Conservation (phyloP, 2,888 invertebrate genomes). For the Polymixis lichenea region DNA sequence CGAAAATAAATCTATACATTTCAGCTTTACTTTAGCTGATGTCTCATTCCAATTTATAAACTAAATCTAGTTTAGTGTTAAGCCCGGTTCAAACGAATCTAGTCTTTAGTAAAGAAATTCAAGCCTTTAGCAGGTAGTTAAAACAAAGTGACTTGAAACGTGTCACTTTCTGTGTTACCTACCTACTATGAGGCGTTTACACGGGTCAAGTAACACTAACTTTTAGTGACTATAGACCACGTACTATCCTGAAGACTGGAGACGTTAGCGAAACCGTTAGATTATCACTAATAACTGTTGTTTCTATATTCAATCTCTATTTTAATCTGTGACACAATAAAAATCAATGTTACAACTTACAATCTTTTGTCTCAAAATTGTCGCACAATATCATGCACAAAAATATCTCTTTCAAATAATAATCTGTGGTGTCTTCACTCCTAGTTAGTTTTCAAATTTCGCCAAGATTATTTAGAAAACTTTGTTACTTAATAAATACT, state of each 20-base stretch:
- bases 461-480: constrained; percentile 20
- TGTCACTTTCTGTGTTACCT: neutral
- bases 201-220: neutral
- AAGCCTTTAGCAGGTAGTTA: neutral
- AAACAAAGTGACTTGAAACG: neutral
- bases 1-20: constrained; percentile 44
- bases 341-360: constrained; percentile 38
- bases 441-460: constrained; percentile 38
- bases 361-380: constrained; percentile 41
- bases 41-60: constrained; percentile 66
- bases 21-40: constrained; percentile 64
- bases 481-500: constrained; percentile 8
- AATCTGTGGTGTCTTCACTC: constrained; percentile 45
- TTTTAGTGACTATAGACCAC: neutral
- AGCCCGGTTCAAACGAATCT: constrained; percentile 31
- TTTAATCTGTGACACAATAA: constrained; percentile 48
- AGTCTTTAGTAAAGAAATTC: constrained; percentile 23
- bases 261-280: constrained; percentile 42
- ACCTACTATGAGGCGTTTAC: neutral
- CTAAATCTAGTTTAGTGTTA: constrained; percentile 61
- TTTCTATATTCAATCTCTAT: constrained; percentile 60
- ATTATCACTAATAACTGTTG: constrained; percentile 60
- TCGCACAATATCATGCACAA: constrained; percentile 66
- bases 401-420: constrained; percentile 36
- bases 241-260: constrained; percentile 15